Evolutionary conservation across 2,797 vertebrate species (phyloP), one percentile per base, ranked within the genome.

Genomic region (Clamator glandarius): DNA sequence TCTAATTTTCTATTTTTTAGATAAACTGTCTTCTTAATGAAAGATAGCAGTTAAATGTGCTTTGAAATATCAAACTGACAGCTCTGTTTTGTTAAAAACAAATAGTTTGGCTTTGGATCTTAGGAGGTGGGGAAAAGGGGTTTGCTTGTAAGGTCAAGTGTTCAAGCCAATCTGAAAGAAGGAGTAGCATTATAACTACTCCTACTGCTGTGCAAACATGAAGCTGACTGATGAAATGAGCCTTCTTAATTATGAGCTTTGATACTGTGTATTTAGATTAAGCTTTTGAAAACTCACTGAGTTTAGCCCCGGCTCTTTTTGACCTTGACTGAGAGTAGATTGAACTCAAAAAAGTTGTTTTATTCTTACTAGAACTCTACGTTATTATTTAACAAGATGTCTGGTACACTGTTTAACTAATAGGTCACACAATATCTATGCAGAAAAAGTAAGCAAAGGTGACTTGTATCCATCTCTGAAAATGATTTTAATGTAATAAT

Each of bases 161-260:
- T 57, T 86, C 81, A 88, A 95, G 79, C 86, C 90, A 96, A 96
- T 82, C 91, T 91, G 94, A 96, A 96, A 95, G 90, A 96, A 95
- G 6, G 35, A 93, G 67, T 55, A 88, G 81, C 72, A 51, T 79
- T 93, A 69, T 76, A 96, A 93, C 88, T 93, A 92, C 80, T 92
- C 89, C 57, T 55, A 84, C 33, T 91, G 80, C 77, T 94, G 51
- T 67, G 58, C 62, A 92, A 95, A 87, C 85, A 85, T 69, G 80
- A 93, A 81, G 86, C 75, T 93, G 68, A 93, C 52, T 89, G 89
- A 66, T 80, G 12, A 95, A 96, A 88, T 57, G 35, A 91, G 52
- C 31, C 29, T 89, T 70, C 88, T 85, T 91, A 84, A 84, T 89
- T 82, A 78, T 39, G 73, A 77, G 74, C 68, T 80, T 82, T 76